Base-by-base conservation (phyloP, 2,797 vertebrate genomes). In the Acanthopagrus latus region DNA sequence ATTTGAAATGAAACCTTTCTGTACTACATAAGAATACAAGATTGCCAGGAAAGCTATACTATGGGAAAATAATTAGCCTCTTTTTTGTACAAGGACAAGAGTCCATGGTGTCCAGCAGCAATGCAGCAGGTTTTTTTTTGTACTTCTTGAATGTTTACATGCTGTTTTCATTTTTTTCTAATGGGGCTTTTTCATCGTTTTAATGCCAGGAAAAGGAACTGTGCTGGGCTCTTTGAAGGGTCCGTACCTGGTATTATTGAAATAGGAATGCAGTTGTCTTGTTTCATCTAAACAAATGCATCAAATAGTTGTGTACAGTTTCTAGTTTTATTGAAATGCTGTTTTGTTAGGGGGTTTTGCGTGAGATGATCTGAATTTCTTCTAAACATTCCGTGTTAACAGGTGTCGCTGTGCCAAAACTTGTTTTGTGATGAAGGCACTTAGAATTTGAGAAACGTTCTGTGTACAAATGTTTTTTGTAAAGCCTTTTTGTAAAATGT, bases 111-210 rank as follows among this genome's bases (percentile, higher is more conserved):
- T 84, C 75, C 74, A 86, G 78, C 78, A 87, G 57, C 75, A 64
- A 68, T 56, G 84, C 66, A 81, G 52, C 74, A 46, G 7, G 54
- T 85, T 54, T 70, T 78, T 84, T 71, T 77, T 82, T 71, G 10
- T 78, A 78, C 60, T 75, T 74, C 18, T 80, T 85, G 58, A 84
- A 86, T 87, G 92, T 94, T 95, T 92, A 93, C 91, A 86, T 79
- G 73, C 14, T 72, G 13, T 89, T 91, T 83, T 88, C 23, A 74
- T 85, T 77, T 77, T 77, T 84, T 50, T 87, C 29, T 74, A 51
- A 82, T 76, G 71, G 68, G 66, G 64, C 75, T 73, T 74, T 59
- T 82, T 54, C 25, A 67, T 75, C 83, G 60, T 89, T 82, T 72
- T 72, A 44, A 85, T 78, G 55, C 51, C 74, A 78, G 66, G 33